Evolutionary conservation across 2,113 vertebrate species (phyloP).

Genomic region (Naja naja): DNA sequence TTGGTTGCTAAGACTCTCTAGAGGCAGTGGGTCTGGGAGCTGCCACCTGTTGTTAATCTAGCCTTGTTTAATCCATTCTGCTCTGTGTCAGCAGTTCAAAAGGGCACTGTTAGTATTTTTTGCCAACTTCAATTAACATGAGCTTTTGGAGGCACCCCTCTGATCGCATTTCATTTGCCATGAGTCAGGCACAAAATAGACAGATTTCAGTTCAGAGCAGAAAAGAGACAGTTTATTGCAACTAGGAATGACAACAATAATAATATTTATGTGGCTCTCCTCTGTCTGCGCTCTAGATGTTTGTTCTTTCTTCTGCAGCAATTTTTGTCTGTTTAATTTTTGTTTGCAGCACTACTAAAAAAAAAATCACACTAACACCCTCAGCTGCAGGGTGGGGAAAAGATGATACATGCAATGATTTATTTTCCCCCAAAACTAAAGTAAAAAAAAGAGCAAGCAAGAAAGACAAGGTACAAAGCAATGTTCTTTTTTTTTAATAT

Average conservation of each 20-base stretch:
- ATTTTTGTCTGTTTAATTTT: constrained; percentile 12
- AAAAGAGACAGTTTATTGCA: constrained; percentile 74
- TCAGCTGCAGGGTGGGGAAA: neutral
- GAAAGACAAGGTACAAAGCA: constrained; percentile 53
- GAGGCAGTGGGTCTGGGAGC: constrained; percentile 51
- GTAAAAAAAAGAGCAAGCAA: constrained; percentile 1
- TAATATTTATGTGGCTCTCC: constrained; percentile 50
- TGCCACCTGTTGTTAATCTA: constrained; percentile 92
- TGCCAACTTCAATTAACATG: constrained; percentile 89
- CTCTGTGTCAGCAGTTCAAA: constrained; percentile 89
- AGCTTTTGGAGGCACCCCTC: constrained; percentile 76
- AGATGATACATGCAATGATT: constrained; percentile 85
- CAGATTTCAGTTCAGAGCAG: constrained; percentile 69
- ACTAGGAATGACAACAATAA: constrained; percentile 55
- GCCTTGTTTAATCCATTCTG: constrained; percentile 82
- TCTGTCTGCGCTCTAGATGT: constrained; percentile 10
- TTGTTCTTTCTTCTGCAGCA: neutral
- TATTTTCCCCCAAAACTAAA: constrained; percentile 64
- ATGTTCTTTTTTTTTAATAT: constrained; percentile 67
- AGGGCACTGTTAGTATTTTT: constrained; percentile 86
- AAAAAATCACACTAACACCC: neutral
- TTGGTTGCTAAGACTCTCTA: constrained; percentile 38
- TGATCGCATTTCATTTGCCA: constrained; percentile 84
- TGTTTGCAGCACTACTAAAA: neutral
- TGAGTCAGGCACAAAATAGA: constrained; percentile 72